Conservation (phyloP, 2,888 invertebrate species). For the Elysia crispata region DNA sequence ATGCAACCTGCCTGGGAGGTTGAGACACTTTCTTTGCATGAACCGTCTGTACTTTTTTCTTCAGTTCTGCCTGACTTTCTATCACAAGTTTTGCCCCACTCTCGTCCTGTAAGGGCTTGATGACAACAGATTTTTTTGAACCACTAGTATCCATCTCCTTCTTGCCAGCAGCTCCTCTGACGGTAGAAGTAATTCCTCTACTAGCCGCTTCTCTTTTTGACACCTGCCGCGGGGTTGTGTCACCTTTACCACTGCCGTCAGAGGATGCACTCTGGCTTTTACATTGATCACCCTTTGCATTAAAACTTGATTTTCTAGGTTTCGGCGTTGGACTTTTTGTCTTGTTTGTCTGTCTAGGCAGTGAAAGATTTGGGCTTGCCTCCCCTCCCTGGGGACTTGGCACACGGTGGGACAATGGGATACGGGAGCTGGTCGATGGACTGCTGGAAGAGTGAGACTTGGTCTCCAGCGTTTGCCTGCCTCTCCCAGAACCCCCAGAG, state of each 20-base stretch:
- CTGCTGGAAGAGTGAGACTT: background rate
- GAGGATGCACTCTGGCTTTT: background rate
- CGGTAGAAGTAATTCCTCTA: background rate
- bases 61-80: slow-evolving; percentile 51
- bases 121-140: slow-evolving; percentile 46
- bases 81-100: slow-evolving; percentile 55
- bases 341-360: slow-evolving; percentile 52
- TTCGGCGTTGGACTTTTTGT: slow-evolving; percentile 54
- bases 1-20: slow-evolving; percentile 54
- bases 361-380: slow-evolving; percentile 37
- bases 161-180: background rate
- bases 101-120: slow-evolving; percentile 51
- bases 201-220: slow-evolving; percentile 37
- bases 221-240: slow-evolving; percentile 55
- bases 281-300: too few species aligned
- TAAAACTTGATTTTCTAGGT: slow-evolving; percentile 51
- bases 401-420: slow-evolving; percentile 50
- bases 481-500: too few species aligned
- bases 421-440: slow-evolving; percentile 37
- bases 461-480: background rate
- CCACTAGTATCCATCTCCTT: background rate
- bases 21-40: slow-evolving; percentile 55
- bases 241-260: slow-evolving; percentile 46
- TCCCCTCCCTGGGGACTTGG: slow-evolving; percentile 47
- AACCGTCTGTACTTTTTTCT: slow-evolving; percentile 54